A percentile compares a stretch with the other conserved stretches of the same genome.
phyloP scores from a whole-genome alignment of 2,113 vertebrate genomes.

The Archocentrus centrarchus region DNA sequence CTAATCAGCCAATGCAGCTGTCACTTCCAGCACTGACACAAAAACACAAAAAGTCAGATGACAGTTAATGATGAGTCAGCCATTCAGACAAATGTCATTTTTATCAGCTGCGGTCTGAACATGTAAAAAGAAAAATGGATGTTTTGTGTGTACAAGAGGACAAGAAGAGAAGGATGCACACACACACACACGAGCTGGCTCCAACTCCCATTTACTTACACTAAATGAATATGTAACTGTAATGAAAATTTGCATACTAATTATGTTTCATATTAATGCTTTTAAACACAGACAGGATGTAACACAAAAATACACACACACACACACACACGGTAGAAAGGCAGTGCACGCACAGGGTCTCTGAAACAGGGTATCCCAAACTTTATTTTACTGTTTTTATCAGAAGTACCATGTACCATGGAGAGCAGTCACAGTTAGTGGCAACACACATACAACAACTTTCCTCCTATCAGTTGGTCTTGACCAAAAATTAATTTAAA shows the following conservation, averaged over 20 bases:
- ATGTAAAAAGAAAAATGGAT: slow-evolving; percentile 18
- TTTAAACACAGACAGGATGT: background rate
- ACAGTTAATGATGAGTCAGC: slow-evolving; percentile 37
- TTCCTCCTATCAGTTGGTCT: slow-evolving; percentile 79
- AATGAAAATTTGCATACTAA: slow-evolving; percentile 38
- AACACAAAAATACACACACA: background rate
- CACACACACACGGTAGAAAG: slow-evolving; percentile 30
- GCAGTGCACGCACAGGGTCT: slow-evolving; percentile 57
- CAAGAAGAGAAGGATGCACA: background rate
- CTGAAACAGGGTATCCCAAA: slow-evolving; percentile 87
- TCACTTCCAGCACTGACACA: slow-evolving; percentile 19
- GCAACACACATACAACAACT: slow-evolving; percentile 75
- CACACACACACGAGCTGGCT: background rate
- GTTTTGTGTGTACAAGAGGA: background rate
- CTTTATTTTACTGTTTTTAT: slow-evolving; percentile 85
- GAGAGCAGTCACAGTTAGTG: slow-evolving; percentile 87
- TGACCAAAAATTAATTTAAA: slow-evolving; percentile 65
- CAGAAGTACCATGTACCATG: slow-evolving; percentile 82
- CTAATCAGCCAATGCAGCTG: slow-evolving; percentile 23
- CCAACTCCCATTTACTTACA: background rate
- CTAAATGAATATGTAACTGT: slow-evolving; percentile 13
- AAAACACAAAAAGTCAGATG: slow-evolving; percentile 27
- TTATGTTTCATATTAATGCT: slow-evolving; percentile 6
- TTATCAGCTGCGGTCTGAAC: background rate
- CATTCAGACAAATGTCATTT: slow-evolving; percentile 54